phyloP scores from a whole-genome alignment of 2,113 vertebrate genomes.

The Ptilonorhynchus violaceus region DNA sequence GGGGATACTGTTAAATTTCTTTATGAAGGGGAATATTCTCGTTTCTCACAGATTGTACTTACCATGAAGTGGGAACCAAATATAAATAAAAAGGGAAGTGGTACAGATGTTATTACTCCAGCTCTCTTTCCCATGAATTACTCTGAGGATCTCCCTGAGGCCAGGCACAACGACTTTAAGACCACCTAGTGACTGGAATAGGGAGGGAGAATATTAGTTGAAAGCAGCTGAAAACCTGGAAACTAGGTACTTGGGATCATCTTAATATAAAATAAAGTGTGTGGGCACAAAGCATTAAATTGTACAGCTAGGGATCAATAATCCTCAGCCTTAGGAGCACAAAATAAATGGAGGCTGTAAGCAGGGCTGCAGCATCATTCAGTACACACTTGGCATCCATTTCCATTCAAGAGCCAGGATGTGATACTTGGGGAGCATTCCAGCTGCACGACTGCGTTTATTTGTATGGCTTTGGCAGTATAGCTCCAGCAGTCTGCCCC shows the following conservation, averaged over 20 bases:
- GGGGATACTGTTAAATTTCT: background rate
- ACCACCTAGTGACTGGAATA: background rate
- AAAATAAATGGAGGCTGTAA: background rate
- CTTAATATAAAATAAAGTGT: background rate
- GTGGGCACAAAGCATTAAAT: background rate
- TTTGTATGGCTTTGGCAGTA: background rate
- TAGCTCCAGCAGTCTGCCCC: background rate
- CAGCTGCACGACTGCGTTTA: background rate
- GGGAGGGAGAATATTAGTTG: background rate
- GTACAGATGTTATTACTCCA: background rate
- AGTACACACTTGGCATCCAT: background rate
- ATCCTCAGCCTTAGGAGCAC: background rate
- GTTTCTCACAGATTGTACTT: background rate
- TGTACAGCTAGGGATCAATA: background rate
- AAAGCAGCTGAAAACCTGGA: background rate
- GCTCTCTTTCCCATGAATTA: background rate
- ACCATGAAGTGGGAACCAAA: background rate
- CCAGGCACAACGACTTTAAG: background rate
- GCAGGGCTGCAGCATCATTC: background rate
- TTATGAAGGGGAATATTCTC: background rate
- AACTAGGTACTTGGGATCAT: background rate
- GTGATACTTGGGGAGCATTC: background rate
- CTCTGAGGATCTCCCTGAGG: background rate
- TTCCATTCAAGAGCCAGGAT: background rate
- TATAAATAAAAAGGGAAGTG: background rate